phyloP scores from a whole-genome alignment of 1,140 invertebrate species.

The Diachasma alloeum region DNA sequence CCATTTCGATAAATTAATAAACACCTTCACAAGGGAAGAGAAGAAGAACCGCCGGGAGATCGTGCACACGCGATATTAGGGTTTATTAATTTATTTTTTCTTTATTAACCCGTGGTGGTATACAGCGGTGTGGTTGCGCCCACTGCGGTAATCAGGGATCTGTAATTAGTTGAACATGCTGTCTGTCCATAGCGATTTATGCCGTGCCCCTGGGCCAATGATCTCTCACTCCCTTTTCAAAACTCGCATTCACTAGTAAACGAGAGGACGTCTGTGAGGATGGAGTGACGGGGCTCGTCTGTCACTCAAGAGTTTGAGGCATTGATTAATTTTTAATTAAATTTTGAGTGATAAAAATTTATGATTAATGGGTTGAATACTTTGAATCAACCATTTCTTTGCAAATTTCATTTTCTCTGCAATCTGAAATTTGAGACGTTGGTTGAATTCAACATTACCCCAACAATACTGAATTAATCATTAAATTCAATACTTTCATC shows the following conservation, averaged over 20 bases:
- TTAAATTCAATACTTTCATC: too few species aligned
- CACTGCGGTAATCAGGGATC: slow-evolving; percentile 58
- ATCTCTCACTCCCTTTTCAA: slow-evolving; percentile 1
- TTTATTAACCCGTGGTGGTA: slow-evolving; percentile 47
- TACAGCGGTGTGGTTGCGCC: slow-evolving; percentile 39
- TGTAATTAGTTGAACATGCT: slow-evolving; percentile 62
- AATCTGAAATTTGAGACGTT: too few species aligned
- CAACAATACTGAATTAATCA: too few species aligned
- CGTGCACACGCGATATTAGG: slow-evolving; percentile 1
- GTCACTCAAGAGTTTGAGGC: neutral
- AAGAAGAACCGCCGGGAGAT: neutral
- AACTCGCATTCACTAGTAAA: neutral
- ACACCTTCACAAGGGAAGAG: neutral
- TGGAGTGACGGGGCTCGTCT: neutral
- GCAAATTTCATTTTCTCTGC: too few species aligned
- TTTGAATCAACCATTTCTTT: too few species aligned
- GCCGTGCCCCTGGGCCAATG: slow-evolving; percentile 43
- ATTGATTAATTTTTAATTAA: neutral
- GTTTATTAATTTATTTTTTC: slow-evolving; percentile 55
- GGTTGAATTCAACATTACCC: too few species aligned
- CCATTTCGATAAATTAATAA: neutral
- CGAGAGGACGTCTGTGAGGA: slow-evolving; percentile 12
- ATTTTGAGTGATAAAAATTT: neutral
- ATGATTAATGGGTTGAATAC: too few species aligned
- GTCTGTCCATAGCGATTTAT: slow-evolving; percentile 59